Conservation (phyloP, 2,888 invertebrate species). For the Pegoplata infirma region DNA sequence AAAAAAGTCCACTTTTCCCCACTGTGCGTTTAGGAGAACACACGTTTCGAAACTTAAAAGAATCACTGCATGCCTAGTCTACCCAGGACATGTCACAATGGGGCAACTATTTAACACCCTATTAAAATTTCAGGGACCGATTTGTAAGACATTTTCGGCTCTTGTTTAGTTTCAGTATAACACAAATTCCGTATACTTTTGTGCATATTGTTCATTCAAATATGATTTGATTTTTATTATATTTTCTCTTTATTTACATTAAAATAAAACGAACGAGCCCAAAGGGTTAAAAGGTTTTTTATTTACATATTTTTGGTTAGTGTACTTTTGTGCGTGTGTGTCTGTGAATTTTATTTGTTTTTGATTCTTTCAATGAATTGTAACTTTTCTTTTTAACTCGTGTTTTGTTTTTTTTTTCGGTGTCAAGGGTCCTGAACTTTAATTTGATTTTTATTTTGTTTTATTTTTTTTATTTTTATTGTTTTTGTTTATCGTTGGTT, state of each 20-base stretch:
- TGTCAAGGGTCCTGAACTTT: constrained; percentile 64
- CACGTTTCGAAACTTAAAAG: too few relatives aligned
- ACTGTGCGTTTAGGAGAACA: too few relatives aligned
- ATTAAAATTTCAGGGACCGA: too few relatives aligned
- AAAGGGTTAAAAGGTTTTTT: constrained; percentile 56
- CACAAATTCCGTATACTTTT: too few relatives aligned
- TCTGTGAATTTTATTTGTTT: background rate
- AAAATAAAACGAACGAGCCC: constrained; percentile 34
- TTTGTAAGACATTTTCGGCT: too few relatives aligned
- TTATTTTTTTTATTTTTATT: constrained; percentile 41
- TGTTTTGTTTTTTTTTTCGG: constrained; percentile 10
- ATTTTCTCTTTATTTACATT: background rate
- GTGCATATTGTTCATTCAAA: too few relatives aligned
- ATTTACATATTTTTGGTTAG: constrained; percentile 24
- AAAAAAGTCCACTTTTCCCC: too few relatives aligned
- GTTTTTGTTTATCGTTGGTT: constrained; percentile 65
- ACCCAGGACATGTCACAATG: too few relatives aligned
- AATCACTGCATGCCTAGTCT: too few relatives aligned
- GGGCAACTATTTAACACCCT: too few relatives aligned
- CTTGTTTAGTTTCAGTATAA: too few relatives aligned
- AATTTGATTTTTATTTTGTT: constrained; percentile 66
- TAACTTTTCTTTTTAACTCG: background rate
- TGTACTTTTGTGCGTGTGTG: background rate
- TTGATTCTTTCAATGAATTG: background rate
- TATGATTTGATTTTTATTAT: constrained; percentile 12